Base-by-base conservation (phyloP, 2,113 vertebrate genomes). In the Dolichotis patagonum region DNA sequence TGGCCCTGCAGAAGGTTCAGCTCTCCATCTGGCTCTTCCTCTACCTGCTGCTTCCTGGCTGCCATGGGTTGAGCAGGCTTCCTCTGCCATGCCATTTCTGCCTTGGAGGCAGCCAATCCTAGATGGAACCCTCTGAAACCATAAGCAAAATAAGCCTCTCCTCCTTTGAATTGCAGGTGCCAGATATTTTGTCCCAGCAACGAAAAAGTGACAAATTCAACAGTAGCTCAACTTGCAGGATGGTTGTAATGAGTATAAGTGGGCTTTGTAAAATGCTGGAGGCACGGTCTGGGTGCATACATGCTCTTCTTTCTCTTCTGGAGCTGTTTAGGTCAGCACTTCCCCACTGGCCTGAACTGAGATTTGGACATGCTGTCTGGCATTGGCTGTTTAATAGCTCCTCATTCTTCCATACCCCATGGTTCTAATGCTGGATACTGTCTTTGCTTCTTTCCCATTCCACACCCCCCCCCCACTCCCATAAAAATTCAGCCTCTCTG, bases 381-480 rank as follows among this genome's bases (percentile, higher is more conserved):
- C 20, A 22, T 35, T 38, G 26, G 26, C 67, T 41, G 14, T 5
- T 30, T 1, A 14, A 4, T 14, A 13, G 22, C 60, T 63, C 22
- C 2, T 49, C 0, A 5, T 49, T 46, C 20, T 12, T 5, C 46
- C 13, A 22, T 1, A 30, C 0, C 5, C 32, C 2, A 0, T 14
- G 63, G 77, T 43, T 82, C 54, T 69, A n/a, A 69, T 6, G 46
- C 24, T 22, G 46, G 73, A 7, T 8, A 11, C 22, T 26, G 14
- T 14, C 10, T 35, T n/a, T 30, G 3, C 80, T 75, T 65, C 17
- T 28, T 75, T 65, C 17, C 35, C 14, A 24, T 30, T 35, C 56
- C 19, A 43, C 35, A 49, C 10, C 6, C 43, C 41, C 35, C 54
- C 10, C 6, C 43, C 41, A 43, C 16, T 30, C 17, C 19, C 82